Base-by-base conservation (phyloP, 2,888 invertebrate species). In the Octonoba sinensis region DNA sequence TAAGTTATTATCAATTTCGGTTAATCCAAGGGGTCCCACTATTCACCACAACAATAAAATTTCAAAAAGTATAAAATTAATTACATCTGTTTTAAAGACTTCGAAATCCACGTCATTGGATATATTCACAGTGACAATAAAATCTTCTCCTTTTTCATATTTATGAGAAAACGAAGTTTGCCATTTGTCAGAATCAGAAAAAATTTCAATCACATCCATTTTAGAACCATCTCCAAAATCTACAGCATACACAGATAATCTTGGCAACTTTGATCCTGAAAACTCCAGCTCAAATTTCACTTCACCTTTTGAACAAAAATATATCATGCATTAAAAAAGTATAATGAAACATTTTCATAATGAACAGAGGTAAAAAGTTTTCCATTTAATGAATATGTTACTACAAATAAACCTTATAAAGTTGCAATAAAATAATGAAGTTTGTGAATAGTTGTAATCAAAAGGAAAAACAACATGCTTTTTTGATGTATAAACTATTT, bases 111-210 rank as follows among this genome's bases (percentile, higher is more conserved):
- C 84, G 15, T 75, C 46, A 59, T 86, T 86, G 46, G 78, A 84
- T 60, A 86, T 84, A 59, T 69, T 78, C 1, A 84, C 83, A 15
- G 64, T 22, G 12, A 85, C 73, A 46, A 75, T 70, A 77, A 82
- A 86, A 64, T 82, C 64, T 11, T 85, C 86, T 47, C 64, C 79
- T 11, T 22, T 70, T 15, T 73, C 64, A 73, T 86, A 85, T 47
- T 44, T 59, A 81, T 86, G 86, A 15, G 71, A 65, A 51, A 84
- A 57, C 36, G 56, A 44, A 16, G 24, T 65, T 49, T 60, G 24
- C 71, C 72, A 72, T 8, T 70, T 46, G 60, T 65, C 47, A 13
- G 66, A 51, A 47, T 64, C 59, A 18, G 66, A 47, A 22, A 20
- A 18, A 47, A 83, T 73, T 51, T 59, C 54, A 27, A 16, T 20